Evolutionary conservation across 2,888 invertebrate species (phyloP).

Genomic region (Sphinx pinastri): DNA sequence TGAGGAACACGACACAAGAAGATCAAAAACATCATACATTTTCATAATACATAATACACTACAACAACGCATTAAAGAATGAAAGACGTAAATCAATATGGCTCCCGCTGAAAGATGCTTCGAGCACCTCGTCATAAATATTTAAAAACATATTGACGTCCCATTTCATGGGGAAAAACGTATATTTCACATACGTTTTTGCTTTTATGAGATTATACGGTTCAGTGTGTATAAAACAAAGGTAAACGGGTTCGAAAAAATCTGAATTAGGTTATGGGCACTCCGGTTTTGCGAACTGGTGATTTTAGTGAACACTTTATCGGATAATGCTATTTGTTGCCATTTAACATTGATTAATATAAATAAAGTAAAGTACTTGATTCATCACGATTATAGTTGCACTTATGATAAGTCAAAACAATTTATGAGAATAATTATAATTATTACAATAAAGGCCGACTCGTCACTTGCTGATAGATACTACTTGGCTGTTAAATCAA

Average conservation of each 20-base stretch:
- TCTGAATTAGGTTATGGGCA: not conserved
- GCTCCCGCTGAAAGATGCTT: constrained; percentile 69
- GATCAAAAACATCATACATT: constrained; percentile 19
- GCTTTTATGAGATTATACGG: constrained; percentile 29
- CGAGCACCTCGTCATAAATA: constrained; percentile 71
- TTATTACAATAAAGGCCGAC: too few relatives aligned
- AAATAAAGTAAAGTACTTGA: too few relatives aligned
- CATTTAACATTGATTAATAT: too few relatives aligned
- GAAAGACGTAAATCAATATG: constrained; percentile 77
- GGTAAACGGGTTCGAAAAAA: not conserved
- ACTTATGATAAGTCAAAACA: too few relatives aligned
- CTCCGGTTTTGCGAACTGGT: not conserved
- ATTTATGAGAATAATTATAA: too few relatives aligned
- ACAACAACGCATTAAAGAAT: constrained; percentile 70
- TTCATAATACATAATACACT: constrained; percentile 61
- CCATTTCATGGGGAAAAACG: constrained; percentile 27
- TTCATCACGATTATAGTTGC: too few relatives aligned
- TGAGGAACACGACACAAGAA: too few relatives aligned
- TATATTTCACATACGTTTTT: constrained; percentile 23
- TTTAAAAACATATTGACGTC: constrained; percentile 56
- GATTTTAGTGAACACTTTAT: not conserved
- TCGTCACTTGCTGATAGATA: too few relatives aligned
- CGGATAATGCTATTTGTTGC: too few relatives aligned
- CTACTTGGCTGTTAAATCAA: too few relatives aligned
- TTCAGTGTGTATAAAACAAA: constrained; percentile 23